phyloP scores from a whole-genome alignment of 1,140 invertebrate genomes.

The Lordiphosa clarofinis region DNA sequence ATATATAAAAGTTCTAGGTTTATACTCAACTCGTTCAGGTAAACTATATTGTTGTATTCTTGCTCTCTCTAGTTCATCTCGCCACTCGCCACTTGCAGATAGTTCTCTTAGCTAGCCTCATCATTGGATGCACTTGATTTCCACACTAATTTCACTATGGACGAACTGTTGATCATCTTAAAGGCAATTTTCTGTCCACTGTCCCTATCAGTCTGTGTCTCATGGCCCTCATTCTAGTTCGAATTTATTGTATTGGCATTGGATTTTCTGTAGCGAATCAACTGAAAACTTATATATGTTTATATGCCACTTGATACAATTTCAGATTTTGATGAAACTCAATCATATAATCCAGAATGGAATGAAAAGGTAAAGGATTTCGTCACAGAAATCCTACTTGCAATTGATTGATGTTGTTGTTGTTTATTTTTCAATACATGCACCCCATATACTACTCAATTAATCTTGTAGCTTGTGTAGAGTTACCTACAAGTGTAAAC shows the following conservation, averaged over 20 bases:
- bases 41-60: conserved; percentile 39
- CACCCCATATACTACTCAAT: conserved; percentile 35
- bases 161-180: too few relatives aligned
- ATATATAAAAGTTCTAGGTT: conserved; percentile 58
- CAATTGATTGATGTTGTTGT: conserved; percentile 43
- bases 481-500: neutral
- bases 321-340: conserved; percentile 79
- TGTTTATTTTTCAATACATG: conserved; percentile 26
- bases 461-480: conserved; percentile 1
- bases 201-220: too few relatives aligned
- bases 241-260: conserved; percentile 9
- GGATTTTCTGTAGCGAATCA: conserved; percentile 14
- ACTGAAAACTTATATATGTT: conserved; percentile 19
- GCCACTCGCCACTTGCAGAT: conserved; percentile 7
- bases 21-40: conserved; percentile 53
- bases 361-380: conserved; percentile 79
- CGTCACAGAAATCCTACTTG: conserved; percentile 49
- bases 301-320: conserved; percentile 62
- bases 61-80: conserved; percentile 20
- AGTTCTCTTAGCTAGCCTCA: too few relatives aligned
- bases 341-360: conserved; percentile 79
- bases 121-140: too few relatives aligned
- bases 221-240: too few relatives aligned
- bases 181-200: too few relatives aligned
- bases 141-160: too few relatives aligned